Evolutionary conservation across 2,113 vertebrate species (phyloP).

Genomic region (Sorex fumeus): DNA sequence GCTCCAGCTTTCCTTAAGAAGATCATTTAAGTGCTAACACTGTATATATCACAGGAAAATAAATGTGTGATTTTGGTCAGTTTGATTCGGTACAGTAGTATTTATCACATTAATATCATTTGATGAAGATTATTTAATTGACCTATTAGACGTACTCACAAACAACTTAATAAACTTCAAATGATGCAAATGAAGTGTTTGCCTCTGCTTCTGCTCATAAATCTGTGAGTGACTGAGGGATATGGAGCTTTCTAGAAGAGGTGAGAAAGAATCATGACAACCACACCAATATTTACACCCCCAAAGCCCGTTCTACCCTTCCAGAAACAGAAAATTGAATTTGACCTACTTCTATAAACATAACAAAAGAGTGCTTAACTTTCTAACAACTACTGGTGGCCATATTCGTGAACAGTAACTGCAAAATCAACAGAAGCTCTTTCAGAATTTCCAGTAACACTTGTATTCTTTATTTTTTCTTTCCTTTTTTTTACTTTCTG

Average conservation of each 20-base stretch:
- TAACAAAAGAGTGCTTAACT: not conserved
- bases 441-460: no score
- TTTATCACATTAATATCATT: slow-evolving; percentile 29
- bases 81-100: not conserved
- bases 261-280: not conserved
- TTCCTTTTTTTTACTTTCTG: no score
- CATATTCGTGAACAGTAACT: not conserved
- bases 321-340: not conserved
- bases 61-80: not conserved
- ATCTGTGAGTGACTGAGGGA: not conserved
- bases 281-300: no score
- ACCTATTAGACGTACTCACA: not conserved
- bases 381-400: not conserved
- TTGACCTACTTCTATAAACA: no score
- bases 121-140: not conserved
- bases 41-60: not conserved
- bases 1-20: slow-evolving; percentile 41
- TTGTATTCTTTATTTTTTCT: not conserved
- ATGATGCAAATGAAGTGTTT: not conserved
- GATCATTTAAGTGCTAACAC: not conserved
- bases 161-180: not conserved
- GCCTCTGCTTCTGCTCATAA: not conserved
- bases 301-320: not conserved
- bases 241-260: not conserved
- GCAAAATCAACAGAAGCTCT: no score